Conservation (phyloP, 1,140 invertebrate species). For the Heliconius hewitsoni region DNA sequence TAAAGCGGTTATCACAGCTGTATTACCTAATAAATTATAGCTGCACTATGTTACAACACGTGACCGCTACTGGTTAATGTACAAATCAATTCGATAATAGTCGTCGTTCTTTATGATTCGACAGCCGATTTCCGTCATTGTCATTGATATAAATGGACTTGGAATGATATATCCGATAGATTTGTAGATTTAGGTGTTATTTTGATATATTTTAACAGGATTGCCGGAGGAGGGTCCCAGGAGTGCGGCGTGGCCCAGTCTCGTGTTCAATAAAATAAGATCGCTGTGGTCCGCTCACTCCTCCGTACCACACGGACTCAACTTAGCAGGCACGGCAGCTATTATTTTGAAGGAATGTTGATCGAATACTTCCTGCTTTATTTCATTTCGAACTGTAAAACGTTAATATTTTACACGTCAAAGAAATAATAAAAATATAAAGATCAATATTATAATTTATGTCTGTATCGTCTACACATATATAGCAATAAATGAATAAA, state of each 20-base stretch:
- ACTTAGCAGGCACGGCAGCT: constrained; percentile 84
- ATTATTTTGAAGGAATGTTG: constrained; percentile 61
- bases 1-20: constrained; percentile 55
- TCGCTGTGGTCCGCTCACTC: constrained; percentile 90
- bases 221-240: constrained; percentile 73
- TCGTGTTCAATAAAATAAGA: constrained; percentile 92
- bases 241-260: constrained; percentile 85
- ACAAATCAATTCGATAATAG: constrained; percentile 42
- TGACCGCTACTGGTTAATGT: constrained; percentile 46
- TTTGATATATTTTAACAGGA: constrained; percentile 64
- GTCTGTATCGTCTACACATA: neutral
- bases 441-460: neutral
- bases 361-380: constrained; percentile 32
- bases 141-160: constrained; percentile 9
- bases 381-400: neutral
- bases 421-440: neutral
- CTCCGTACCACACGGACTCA: constrained; percentile 87
- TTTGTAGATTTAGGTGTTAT: constrained; percentile 18
- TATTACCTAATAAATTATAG: constrained; percentile 67
- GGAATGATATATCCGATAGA: neutral
- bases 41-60: constrained; percentile 60
- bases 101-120: constrained; percentile 45
- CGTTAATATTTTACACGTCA: neutral
- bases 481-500: constrained; percentile 20
- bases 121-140: constrained; percentile 14